Conservation (phyloP, 2,888 invertebrate genomes). For the Noctua fimbriata region DNA sequence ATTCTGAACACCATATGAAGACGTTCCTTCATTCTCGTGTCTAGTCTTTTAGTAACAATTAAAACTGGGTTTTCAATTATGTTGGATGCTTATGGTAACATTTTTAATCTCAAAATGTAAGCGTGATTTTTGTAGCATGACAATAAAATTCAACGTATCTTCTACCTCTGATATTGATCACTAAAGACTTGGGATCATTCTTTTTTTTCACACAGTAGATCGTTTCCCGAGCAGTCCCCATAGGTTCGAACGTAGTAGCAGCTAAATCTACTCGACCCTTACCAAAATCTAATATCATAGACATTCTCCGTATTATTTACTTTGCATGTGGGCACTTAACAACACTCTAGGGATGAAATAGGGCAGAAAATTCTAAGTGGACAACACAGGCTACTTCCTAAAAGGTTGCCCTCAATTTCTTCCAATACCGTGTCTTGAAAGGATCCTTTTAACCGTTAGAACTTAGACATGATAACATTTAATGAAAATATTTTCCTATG, state of each 20-base stretch:
- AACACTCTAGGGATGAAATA: not conserved
- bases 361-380: not conserved
- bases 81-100: conserved; percentile 14
- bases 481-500: conserved; percentile 17
- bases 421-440: conserved; percentile 13
- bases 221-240: not conserved
- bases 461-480: not conserved
- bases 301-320: not conserved
- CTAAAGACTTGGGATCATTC: not conserved
- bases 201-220: too few relatives aligned
- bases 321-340: not conserved
- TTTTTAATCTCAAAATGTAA: not conserved
- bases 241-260: not conserved
- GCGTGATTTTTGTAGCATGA: not conserved
- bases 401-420: conserved; percentile 9
- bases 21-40: conserved; percentile 40
- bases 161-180: not conserved
- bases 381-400: not conserved
- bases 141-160: not conserved
- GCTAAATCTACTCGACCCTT: not conserved
- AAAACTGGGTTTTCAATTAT: conserved; percentile 35
- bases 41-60: conserved; percentile 48
- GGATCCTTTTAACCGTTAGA: not conserved
- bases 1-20: conserved; percentile 44
- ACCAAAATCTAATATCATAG: not conserved